Percentiles rank a stretch among this genome's conserved stretches.
Conservation (phyloP, 1,140 invertebrate genomes). For the Ptiloglossa arizonensis region DNA sequence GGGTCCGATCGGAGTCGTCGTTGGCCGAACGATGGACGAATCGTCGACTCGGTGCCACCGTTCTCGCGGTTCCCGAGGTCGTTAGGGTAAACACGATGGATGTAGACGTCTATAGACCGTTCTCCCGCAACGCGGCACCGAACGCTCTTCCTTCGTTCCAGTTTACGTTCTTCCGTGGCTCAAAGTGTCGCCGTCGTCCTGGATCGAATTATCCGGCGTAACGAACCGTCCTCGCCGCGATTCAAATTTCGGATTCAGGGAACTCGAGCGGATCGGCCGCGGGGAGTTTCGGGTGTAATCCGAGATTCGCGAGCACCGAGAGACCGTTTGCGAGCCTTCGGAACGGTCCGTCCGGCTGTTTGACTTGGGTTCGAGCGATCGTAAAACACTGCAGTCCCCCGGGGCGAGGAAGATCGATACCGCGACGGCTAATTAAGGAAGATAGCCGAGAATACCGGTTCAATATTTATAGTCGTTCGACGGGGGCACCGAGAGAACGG, state of each 20-base stretch:
- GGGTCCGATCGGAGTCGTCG: neutral
- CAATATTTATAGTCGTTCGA: conserved; percentile 44
- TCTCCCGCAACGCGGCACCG: no score
- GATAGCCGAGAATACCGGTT: conserved; percentile 16
- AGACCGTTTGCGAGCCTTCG: neutral
- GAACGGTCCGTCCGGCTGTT: conserved; percentile 4
- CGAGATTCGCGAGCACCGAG: neutral
- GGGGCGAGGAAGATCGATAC: conserved; percentile 21
- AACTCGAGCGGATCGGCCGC: neutral
- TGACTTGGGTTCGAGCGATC: conserved; percentile 1
- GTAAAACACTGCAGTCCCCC: conserved; percentile 16
- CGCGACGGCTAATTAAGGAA: conserved; percentile 34
- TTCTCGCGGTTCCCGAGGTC: neutral
- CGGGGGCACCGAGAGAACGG: neutral
- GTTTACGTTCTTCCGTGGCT: neutral
- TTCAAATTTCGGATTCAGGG: neutral
- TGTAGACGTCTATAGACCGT: no score
- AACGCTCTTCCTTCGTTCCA: neutral
- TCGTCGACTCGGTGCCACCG: conserved; percentile 1
- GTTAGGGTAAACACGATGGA: neutral
- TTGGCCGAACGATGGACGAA: conserved; percentile 6
- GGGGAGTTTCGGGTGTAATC: neutral
- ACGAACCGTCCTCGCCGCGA: neutral
- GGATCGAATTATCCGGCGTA: no score
- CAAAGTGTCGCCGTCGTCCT: no score